Conservation (phyloP, 2,888 invertebrate species). For the Eutolmus rufibarbis region DNA sequence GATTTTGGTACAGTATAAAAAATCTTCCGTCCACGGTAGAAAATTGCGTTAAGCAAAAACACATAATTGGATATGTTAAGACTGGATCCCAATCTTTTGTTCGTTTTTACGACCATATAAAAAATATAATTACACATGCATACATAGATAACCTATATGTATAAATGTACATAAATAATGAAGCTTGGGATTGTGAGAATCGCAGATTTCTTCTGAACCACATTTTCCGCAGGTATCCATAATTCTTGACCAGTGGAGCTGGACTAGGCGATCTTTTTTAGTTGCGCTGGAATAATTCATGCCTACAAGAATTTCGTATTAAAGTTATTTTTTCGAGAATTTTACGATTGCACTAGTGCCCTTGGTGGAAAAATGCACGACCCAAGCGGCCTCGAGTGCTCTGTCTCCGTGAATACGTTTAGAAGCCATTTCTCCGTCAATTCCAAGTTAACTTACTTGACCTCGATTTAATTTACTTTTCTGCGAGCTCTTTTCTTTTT, state of each 20-base stretch:
- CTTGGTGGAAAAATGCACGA: background rate
- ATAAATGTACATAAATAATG: background rate
- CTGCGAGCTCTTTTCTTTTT: background rate
- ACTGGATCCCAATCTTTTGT: background rate
- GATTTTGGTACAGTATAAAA: background rate
- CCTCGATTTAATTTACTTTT: constrained; percentile 17
- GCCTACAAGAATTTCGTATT: background rate
- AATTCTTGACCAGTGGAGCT: background rate
- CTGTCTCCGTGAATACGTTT: background rate
- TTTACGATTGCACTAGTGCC: background rate
- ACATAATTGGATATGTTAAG: background rate
- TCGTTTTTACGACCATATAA: background rate
- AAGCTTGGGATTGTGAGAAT: background rate
- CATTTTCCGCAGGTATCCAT: background rate
- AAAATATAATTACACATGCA: background rate
- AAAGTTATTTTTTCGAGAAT: background rate
- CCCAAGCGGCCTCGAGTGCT: background rate
- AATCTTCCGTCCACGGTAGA: background rate
- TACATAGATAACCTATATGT: background rate
- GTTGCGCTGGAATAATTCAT: background rate
- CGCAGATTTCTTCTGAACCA: background rate
- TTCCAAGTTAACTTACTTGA: constrained; percentile 7
- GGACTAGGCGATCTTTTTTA: background rate
- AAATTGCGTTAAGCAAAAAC: background rate
- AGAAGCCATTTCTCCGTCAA: background rate